Base-by-base conservation (phyloP, 2,888 invertebrate genomes). In the Chrysomela aeneicollis region DNA sequence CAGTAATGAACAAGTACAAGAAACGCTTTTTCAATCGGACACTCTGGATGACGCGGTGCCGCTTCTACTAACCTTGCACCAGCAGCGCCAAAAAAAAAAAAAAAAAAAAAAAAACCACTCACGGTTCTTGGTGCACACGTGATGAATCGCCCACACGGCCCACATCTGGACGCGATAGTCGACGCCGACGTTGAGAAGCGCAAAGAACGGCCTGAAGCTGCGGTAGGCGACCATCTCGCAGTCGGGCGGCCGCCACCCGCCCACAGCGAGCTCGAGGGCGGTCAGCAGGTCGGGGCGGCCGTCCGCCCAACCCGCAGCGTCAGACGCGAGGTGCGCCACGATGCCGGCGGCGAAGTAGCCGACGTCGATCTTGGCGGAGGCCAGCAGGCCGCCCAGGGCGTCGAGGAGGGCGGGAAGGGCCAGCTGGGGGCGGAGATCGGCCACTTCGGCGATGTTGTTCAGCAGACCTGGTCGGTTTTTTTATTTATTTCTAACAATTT, bases 121-220 rank as follows among this genome's bases (percentile, higher is more conserved):
- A 89, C 89, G 87, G 79, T 89, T 89, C 78, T 88, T 90, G n/a
- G 89, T 87, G 76, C 90, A 90, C 59, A 92, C 92, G 78, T 92
- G 91, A 77, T 90, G 89, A 71, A 92, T 89, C 1, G 92, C 92
- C 92, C 92, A 92, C 3, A 90, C 87, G 10, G 92, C 91, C 92
- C 92, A 92, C 61, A 91, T 80, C 76, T 91, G 90, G 30, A 91
- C 90, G 61, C 88, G 87, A 74, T 87, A 86, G 66, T 88, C 87
- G 68, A 87, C 85, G 49, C 85, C 83, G 62, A 85, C 84, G 47
- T 82, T 79, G 64, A 92, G 80, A 55, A 92, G 81, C 0, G 90
- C 88, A 69, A 90, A 88, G 80, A 92, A 92, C 19, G 92, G 92
- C 71, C 86, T 85, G 80, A 92, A 89, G 70, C 90, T 89, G 73